Base-by-base conservation (phyloP, 2,888 invertebrate species). In the Melieria omissa region DNA sequence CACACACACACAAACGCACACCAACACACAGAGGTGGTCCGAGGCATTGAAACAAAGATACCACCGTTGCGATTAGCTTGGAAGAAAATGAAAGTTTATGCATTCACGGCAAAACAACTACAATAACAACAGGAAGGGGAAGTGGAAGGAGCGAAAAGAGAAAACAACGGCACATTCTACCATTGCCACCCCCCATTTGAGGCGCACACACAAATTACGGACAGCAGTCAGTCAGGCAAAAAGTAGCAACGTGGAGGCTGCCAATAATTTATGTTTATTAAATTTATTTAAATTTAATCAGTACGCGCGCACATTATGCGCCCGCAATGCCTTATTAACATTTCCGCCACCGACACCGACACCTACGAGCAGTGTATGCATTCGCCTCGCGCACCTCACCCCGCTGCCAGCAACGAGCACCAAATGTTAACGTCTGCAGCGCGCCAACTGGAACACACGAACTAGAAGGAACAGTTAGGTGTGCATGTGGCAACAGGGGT, bases 221-320 rank as follows among this genome's bases (percentile, higher is more conserved):
- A 7, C 29, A 29, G 3, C 4, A 55, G 16, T 10, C 16, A 47
- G 14, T 68, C 16, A 46, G 12, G 14, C 14, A 47, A 9, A 65
- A 41, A 45, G 29, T 62, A 42, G 44, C 61, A 14, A 45, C 72
- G 55, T 64, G 74, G 54, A 63, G 67, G 29, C 78, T 83, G 82
- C 81, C 80, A 78, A 82, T 81, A 84, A 85, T 84, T 84, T 85
- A 85, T 85, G 85, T 83, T 84, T 85, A 85, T 85, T 85, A 85
- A 86, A 85, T 85, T 85, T 85, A 85, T 85, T 85, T 85, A 85
- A 85, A 85, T 85, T 85, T 85, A 85, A 85, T 85, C 85, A 85
- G 83, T 74, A 77, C 76, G 76, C 73, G 74, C 65, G 74, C 73
- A 46, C 55, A 58, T 58, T 57, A 46, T 58, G 58, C 46, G 58